Percentiles rank a stretch among this genome's conserved stretches.
Conservation (phyloP, 2,888 invertebrate genomes). For the Heliconius sara region DNA sequence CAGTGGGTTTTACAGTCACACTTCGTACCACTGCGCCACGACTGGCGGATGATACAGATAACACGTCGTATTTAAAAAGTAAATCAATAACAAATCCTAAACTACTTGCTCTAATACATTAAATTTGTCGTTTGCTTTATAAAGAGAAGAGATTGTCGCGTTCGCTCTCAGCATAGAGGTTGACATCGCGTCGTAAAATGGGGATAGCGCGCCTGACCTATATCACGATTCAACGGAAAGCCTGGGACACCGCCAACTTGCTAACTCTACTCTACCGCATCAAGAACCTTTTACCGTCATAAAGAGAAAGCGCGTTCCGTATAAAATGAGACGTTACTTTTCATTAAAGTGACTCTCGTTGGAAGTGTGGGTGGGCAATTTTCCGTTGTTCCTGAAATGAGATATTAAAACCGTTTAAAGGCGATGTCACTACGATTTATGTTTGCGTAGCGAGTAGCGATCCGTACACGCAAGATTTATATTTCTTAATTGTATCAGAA, state of each 20-base stretch:
- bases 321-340: constrained; percentile 41
- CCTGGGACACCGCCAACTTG: constrained; percentile 76
- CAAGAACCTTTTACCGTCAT: constrained; percentile 49
- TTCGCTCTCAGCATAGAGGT: constrained; percentile 43
- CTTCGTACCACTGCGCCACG: no score
- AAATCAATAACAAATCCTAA: background rate
- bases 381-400: constrained; percentile 35
- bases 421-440: constrained; percentile 40
- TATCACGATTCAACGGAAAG: constrained; percentile 60
- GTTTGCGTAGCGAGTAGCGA: constrained; percentile 8
- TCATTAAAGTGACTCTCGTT: constrained; percentile 24
- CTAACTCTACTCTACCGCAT: constrained; percentile 62
- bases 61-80: background rate
- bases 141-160: constrained; percentile 26
- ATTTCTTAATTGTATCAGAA: constrained; percentile 38
- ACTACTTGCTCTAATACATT: background rate
- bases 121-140: background rate
- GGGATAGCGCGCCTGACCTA: constrained; percentile 77
- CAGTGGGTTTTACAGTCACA: no score
- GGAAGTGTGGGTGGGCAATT: constrained; percentile 32
- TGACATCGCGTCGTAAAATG: constrained; percentile 59
- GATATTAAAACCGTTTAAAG: constrained; percentile 38
- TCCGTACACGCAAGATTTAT: constrained; percentile 30
- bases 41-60: background rate
- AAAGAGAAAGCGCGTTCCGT: constrained; percentile 47